Evolutionary conservation across 2,888 invertebrate species (phyloP), one percentile per base, ranked within the genome.

Genomic region (Orchesellides sinensis): DNA sequence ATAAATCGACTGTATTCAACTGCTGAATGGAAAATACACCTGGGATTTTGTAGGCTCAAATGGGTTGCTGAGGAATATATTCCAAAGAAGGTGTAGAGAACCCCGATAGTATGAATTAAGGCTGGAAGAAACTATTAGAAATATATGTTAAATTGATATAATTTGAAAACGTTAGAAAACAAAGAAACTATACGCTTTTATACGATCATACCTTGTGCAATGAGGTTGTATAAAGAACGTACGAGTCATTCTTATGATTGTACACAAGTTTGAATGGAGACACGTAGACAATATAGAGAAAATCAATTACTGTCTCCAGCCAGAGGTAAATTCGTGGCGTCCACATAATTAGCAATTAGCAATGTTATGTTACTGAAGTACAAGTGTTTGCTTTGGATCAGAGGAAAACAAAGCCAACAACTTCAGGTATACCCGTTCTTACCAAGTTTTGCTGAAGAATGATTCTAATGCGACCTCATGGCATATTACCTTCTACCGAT

Each of bases 1-100:
- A 79, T n/a, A 19, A 21, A 79, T 10, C 70, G 79, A 29, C 79
- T 79, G 70, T 65, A 79, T 21, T 52, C 19, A 4, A 79, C 79
- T 1, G 40, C 79, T 0, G 25, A n/a, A 32, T 79, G 79, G 17
- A 79, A 79, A 8, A 72, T 65, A 25, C 79, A 79, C 5, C 35
- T 21, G 1, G 79, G 79, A 72, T 72, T 79, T 54, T 32, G 10
- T 17, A 63, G 12, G 49, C 61, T 49, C 17, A 23, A 3, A 4
- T 47, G 27, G n/a, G 54, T 17, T 0, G 54, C 25, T 0, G 17
- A 21, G 4, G 54, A 21, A 45, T 80, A 72, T 17, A 80, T 12
- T 0, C 65, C 65, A 23, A 63, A 25, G 0, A 70, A 8, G 1
- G 65, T 45, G 23, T 25, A 17, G 6, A 61, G 0, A 14, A 80